phyloP scores from a whole-genome alignment of 1,140 invertebrate species.

The Euwallacea fornicatus region DNA sequence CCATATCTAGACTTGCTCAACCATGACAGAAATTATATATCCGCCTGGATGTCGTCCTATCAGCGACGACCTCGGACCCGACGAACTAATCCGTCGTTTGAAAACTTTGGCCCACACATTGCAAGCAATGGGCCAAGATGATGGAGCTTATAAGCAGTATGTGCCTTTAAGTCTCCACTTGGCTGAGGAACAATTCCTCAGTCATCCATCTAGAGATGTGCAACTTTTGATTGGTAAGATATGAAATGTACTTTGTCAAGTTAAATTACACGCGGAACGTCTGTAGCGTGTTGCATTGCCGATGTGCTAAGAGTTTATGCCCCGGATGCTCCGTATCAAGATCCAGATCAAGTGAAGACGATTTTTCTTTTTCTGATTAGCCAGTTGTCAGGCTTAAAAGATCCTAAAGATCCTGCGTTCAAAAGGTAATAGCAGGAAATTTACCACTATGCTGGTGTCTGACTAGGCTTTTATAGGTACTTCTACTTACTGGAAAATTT shows the following conservation, averaged over 20 bases:
- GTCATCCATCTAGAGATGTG: conserved; percentile 89
- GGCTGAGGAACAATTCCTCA: conserved; percentile 89
- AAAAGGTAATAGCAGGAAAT: conserved; percentile 58
- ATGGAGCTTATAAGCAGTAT: conserved; percentile 91
- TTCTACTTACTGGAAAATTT: conserved; percentile 96
- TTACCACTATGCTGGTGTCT: conserved; percentile 34
- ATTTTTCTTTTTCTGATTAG: conserved; percentile 96
- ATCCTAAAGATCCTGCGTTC: conserved; percentile 96
- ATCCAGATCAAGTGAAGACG: conserved; percentile 89
- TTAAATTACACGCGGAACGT: neutral
- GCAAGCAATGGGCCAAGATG: conserved; percentile 96
- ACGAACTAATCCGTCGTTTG: conserved; percentile 91
- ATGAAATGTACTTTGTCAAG: neutral
- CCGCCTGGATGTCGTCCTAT: conserved; percentile 85
- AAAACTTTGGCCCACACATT: conserved; percentile 92
- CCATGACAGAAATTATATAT: conserved; percentile 81
- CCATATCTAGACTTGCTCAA: conserved; percentile 37
- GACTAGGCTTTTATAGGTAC: conserved; percentile 63
- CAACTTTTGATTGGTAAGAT: conserved; percentile 61
- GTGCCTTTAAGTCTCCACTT: conserved; percentile 92
- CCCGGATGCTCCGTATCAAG: conserved; percentile 97
- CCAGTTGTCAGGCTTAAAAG: conserved; percentile 89
- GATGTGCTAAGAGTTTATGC: conserved; percentile 97
- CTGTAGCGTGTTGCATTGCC: conserved; percentile 96
- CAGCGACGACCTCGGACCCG: conserved; percentile 88